Evolutionary conservation across 2,888 invertebrate species (phyloP).

Genomic region (Gerris lacustris): DNA sequence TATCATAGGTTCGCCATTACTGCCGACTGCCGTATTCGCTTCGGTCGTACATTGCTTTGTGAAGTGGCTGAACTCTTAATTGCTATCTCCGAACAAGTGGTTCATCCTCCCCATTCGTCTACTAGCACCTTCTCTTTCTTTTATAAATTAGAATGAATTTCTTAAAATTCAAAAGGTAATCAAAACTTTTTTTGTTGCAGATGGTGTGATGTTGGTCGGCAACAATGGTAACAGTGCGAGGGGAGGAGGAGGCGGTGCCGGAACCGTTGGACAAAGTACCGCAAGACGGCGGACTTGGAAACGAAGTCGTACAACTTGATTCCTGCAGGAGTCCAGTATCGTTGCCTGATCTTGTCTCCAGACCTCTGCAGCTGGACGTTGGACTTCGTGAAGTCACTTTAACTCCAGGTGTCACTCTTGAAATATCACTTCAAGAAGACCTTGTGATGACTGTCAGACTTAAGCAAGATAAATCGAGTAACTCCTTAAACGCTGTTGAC

Average conservation of each 20-base stretch:
- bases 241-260: neutral
- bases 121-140: too few species aligned
- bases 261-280: neutral
- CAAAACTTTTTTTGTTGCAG: neutral
- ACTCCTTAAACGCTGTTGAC: too few species aligned
- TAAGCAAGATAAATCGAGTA: constrained; percentile 5
- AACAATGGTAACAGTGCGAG: neutral
- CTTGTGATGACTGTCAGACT: constrained; percentile 15
- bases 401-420: neutral
- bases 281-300: neutral
- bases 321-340: neutral
- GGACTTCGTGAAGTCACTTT: constrained; percentile 1
- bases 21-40: too few species aligned
- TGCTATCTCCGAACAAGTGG: too few species aligned
- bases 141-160: too few species aligned
- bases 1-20: too few species aligned
- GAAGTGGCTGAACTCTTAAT: too few species aligned
- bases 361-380: neutral
- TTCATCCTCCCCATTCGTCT: too few species aligned
- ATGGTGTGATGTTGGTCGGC: neutral
- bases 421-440: constrained; percentile 17
- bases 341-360: neutral
- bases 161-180: too few species aligned
- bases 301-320: too few species aligned
- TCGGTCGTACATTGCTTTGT: too few species aligned